phyloP scores from a whole-genome alignment of 2,113 vertebrate species.

The Paraplagusia blochii region DNA sequence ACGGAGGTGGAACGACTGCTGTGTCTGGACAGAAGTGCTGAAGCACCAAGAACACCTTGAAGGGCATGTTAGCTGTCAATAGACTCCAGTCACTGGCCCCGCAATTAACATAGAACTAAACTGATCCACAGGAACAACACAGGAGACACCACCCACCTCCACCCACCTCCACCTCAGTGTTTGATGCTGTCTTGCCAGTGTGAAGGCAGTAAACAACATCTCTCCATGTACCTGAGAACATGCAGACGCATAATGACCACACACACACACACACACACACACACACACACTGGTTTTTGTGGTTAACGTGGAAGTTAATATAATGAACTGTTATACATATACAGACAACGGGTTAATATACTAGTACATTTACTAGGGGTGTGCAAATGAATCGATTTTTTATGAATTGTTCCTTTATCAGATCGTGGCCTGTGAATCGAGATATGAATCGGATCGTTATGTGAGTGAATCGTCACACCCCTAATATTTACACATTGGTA shows the following conservation, averaged over 20 bases:
- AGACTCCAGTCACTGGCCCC: constrained; percentile 76
- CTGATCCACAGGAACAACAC: constrained; percentile 67
- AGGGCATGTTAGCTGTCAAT: constrained; percentile 83
- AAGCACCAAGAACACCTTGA: constrained; percentile 91
- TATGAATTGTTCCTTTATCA: too few relatives aligned
- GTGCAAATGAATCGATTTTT: too few relatives aligned
- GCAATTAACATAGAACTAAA: constrained; percentile 82
- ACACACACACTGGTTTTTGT: constrained; percentile 26
- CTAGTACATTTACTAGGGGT: too few relatives aligned
- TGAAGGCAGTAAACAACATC: constrained; percentile 67
- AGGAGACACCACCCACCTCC: constrained; percentile 9
- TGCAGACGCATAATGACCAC: constrained; percentile 57
- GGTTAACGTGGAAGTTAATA: too few relatives aligned
- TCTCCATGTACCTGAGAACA: constrained; percentile 62
- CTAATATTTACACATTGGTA: too few relatives aligned
- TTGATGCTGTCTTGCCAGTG: constrained; percentile 48
- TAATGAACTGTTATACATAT: too few relatives aligned
- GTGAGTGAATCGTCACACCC: too few relatives aligned
- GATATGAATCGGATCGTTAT: too few relatives aligned
- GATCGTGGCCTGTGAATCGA: too few relatives aligned
- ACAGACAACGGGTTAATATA: too few relatives aligned
- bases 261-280: constrained; percentile 27
- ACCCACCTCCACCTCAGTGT: constrained; percentile 7
- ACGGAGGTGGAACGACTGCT: constrained; percentile 94
- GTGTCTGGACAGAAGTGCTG: constrained; percentile 96